Evolutionary conservation across 2,113 vertebrate genomes (phyloP).

Genomic region (Nibea albiflora): DNA sequence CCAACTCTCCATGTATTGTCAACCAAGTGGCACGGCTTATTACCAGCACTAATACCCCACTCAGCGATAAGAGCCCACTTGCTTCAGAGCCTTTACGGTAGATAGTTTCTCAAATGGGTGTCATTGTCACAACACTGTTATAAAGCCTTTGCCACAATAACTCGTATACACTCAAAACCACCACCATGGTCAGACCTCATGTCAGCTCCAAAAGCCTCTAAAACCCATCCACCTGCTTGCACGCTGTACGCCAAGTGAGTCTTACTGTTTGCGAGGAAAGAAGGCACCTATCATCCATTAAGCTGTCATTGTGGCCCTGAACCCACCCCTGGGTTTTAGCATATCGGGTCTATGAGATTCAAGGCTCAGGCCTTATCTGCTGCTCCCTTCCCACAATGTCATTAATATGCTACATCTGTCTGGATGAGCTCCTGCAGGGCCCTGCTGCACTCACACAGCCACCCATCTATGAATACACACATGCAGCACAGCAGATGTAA

Average conservation of each 20-base stretch:
- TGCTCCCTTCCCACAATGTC: conserved; percentile 49
- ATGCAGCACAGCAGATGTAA: conserved; percentile 8
- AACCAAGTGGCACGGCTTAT: conserved; percentile 75
- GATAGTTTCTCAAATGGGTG: conserved; percentile 51
- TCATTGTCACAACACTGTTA: conserved; percentile 30
- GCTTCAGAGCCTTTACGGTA: conserved; percentile 59
- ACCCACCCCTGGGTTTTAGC: conserved; percentile 49
- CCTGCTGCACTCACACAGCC: conserved; percentile 27
- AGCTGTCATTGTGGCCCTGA: conserved; percentile 41
- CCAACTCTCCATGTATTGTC: conserved; percentile 69
- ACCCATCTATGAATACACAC: conserved; percentile 10
- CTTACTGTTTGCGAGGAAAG: not conserved
- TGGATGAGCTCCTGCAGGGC: conserved; percentile 47
- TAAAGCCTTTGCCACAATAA: conserved; percentile 3
- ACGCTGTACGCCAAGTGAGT: not conserved
- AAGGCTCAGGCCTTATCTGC: conserved; percentile 49
- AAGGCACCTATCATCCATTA: conserved; percentile 49
- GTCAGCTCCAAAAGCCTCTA: conserved; percentile 6
- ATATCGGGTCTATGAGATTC: conserved; percentile 45
- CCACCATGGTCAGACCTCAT: not conserved
- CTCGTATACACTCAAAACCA: not conserved
- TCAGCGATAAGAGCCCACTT: conserved; percentile 73
- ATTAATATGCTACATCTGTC: conserved; percentile 59
- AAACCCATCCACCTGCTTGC: not conserved
- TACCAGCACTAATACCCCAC: conserved; percentile 71